Conservation (phyloP, 2,113 vertebrate species). For the Coptodon rendalli region DNA sequence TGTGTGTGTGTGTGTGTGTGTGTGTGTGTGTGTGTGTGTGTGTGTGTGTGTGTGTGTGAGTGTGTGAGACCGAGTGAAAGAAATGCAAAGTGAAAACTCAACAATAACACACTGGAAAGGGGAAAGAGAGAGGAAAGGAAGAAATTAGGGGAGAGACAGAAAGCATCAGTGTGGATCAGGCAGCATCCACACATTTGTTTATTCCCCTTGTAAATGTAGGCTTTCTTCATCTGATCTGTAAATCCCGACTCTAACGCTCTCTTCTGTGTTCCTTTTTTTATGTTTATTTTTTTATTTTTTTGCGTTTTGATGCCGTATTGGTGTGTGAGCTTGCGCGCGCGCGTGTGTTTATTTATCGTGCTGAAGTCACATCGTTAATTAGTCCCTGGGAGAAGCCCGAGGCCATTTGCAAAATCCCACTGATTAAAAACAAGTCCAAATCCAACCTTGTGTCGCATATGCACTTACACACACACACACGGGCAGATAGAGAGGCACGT, state of each 20-base stretch:
- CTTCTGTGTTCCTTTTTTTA: neutral
- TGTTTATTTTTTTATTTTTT: neutral
- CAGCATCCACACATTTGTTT: constrained; percentile 34
- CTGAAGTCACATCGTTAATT: constrained; percentile 74
- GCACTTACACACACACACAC: neutral
- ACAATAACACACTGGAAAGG: neutral
- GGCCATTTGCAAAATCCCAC: constrained; percentile 73
- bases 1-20: neutral
- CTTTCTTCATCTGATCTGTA: constrained; percentile 32
- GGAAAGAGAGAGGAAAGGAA: neutral
- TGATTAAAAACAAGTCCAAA: constrained; percentile 75
- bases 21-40: too few species aligned
- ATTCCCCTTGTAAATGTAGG: constrained; percentile 21
- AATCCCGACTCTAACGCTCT: constrained; percentile 23
- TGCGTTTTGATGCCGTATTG: constrained; percentile 36
- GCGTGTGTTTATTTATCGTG: constrained; percentile 66
- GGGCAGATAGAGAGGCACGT: neutral
- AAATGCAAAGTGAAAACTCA: too few species aligned
- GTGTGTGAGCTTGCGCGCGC: neutral
- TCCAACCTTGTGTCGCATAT: constrained; percentile 56
- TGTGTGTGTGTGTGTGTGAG: too few species aligned
- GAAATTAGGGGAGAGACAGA: constrained; percentile 13
- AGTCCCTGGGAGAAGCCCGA: constrained; percentile 73
- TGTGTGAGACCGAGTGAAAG: too few species aligned
- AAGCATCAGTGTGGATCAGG: constrained; percentile 18